These are phyloP conservation scores for Clupea harengus DNA, from an alignment of 2,113 vertebrate genomes.

Conservation along the genomic window DNA sequence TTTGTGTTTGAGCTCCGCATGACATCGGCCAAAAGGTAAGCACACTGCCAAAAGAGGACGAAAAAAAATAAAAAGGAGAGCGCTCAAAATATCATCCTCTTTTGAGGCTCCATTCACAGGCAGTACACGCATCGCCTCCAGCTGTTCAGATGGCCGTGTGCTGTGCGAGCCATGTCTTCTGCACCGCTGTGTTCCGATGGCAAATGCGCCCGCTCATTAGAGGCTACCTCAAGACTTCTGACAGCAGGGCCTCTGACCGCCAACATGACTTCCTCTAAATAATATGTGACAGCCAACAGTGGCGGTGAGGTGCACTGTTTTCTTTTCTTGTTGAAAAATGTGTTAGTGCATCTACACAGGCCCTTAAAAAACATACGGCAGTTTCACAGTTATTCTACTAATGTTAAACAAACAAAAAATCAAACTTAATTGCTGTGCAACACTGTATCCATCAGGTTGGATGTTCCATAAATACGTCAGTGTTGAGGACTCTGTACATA, in stretches of 20 bases:
- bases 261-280: background rate
- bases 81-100: conserved; percentile 1
- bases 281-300: conserved; percentile 6
- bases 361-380: background rate
- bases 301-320: background rate
- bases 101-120: background rate
- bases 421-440: background rate
- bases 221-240: background rate
- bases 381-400: background rate
- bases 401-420: background rate
- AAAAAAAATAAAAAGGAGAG: background rate
- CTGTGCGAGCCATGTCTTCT: background rate
- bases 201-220: background rate
- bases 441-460: background rate
- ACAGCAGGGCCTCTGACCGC: background rate
- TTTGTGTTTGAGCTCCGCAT: background rate
- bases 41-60: background rate
- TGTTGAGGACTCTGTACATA: background rate
- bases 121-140: background rate
- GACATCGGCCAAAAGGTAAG: background rate
- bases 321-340: background rate
- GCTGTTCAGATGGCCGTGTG: conserved; percentile 3
- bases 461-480: background rate
- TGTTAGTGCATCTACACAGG: background rate
- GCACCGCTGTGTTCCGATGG: background rate